phyloP scores from a whole-genome alignment of 1,140 invertebrate species.

The Diabrotica virgifera region DNA sequence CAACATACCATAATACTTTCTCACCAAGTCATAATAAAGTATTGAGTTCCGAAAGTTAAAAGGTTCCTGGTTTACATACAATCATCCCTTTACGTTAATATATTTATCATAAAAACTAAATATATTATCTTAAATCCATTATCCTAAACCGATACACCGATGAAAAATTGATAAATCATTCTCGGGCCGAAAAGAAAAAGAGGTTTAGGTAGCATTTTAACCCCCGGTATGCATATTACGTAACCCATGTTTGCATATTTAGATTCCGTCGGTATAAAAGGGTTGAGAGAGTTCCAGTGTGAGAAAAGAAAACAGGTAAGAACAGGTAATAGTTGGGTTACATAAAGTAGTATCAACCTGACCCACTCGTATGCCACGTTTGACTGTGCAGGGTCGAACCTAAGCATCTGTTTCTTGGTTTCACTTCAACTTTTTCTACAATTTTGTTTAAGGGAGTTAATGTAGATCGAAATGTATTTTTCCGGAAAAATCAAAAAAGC shows the following conservation, averaged over 20 bases:
- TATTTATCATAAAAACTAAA: constrained; percentile 17
- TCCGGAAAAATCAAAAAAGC: too few relatives aligned
- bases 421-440: too few relatives aligned
- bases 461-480: too few relatives aligned
- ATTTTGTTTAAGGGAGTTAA: too few relatives aligned
- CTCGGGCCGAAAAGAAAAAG: constrained; percentile 3
- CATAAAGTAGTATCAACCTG: background rate
- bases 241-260: constrained; percentile 12
- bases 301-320: constrained; percentile 7
- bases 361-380: background rate
- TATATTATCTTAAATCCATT: constrained; percentile 9
- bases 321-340: background rate
- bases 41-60: background rate
- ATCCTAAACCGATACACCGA: constrained; percentile 8
- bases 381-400: too few relatives aligned
- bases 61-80: background rate
- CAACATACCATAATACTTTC: background rate
- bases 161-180: constrained; percentile 18
- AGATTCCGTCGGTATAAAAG: constrained; percentile 1
- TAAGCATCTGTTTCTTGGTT: too few relatives aligned
- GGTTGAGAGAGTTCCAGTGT: constrained; percentile 11
- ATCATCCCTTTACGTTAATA: constrained; percentile 3
- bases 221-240: constrained; percentile 15
- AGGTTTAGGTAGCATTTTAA: background rate
- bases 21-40: constrained; percentile 2